phyloP scores from a whole-genome alignment of 2,113 vertebrate species.

The Zapornia atra region DNA sequence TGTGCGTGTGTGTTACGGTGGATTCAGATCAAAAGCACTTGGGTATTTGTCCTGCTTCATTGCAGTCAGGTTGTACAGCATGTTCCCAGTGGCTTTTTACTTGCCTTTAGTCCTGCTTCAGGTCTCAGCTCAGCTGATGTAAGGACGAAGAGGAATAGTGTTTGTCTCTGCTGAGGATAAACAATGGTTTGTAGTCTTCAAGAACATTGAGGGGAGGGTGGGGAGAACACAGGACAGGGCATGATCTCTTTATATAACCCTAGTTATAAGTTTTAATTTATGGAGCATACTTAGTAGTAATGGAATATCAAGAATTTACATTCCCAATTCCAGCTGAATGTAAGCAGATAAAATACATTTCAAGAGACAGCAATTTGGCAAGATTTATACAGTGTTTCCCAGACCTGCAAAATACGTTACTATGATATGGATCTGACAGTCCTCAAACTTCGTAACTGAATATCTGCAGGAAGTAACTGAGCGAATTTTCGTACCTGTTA shows the following conservation, averaged over 20 bases:
- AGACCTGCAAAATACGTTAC: neutral
- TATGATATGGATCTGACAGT: neutral
- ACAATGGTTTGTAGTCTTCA: neutral
- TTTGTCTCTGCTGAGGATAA: neutral
- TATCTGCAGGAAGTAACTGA: neutral
- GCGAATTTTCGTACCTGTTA: slow-evolving; percentile 9
- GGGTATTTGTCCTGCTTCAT: neutral
- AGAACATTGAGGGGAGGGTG: neutral
- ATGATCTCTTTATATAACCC: neutral
- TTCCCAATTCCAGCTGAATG: neutral
- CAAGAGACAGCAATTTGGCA: neutral
- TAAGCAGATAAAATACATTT: neutral
- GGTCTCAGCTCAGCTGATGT: neutral
- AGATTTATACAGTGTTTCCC: neutral
- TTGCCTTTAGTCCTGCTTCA: neutral
- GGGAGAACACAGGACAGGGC: too few relatives aligned
- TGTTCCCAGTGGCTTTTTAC: neutral
- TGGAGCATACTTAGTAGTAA: neutral
- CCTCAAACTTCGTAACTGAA: neutral
- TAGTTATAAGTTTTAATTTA: neutral
- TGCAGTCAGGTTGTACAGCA: neutral
- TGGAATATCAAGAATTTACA: neutral
- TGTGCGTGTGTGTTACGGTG: neutral
- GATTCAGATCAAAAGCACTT: neutral
- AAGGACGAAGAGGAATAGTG: neutral